phyloP scores from a whole-genome alignment of 2,113 vertebrate species.

The Turnix velox region DNA sequence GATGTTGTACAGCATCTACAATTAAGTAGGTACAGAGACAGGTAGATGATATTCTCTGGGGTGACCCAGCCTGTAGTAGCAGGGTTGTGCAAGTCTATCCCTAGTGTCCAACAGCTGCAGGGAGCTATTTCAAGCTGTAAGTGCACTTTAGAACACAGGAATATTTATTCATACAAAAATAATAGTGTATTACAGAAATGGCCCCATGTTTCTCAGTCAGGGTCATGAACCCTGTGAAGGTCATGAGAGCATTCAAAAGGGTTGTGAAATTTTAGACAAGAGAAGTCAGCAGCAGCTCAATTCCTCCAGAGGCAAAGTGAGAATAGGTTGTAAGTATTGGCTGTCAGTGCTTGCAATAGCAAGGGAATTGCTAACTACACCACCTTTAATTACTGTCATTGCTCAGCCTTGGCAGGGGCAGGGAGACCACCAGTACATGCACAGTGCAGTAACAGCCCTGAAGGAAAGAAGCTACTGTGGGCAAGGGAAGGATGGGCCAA shows the following conservation, averaged over 20 bases:
- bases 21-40: neutral
- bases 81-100: neutral
- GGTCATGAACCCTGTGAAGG: neutral
- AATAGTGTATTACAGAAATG: neutral
- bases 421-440: neutral
- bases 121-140: neutral
- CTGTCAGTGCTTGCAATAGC: neutral
- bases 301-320: neutral
- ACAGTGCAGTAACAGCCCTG: neutral
- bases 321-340: neutral
- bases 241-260: neutral
- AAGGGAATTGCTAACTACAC: neutral
- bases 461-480: neutral
- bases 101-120: neutral
- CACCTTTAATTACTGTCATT: neutral
- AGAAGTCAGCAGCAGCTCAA: conserved; percentile 2
- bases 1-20: neutral
- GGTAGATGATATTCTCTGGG: neutral
- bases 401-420: neutral
- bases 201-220: neutral
- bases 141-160: neutral
- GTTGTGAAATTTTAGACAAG: conserved; percentile 14
- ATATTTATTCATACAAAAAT: neutral
- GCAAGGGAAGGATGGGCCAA: neutral
- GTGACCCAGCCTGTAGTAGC: neutral